Conservation (phyloP, 2,113 vertebrate genomes). For the Oreocharis arfaki region DNA sequence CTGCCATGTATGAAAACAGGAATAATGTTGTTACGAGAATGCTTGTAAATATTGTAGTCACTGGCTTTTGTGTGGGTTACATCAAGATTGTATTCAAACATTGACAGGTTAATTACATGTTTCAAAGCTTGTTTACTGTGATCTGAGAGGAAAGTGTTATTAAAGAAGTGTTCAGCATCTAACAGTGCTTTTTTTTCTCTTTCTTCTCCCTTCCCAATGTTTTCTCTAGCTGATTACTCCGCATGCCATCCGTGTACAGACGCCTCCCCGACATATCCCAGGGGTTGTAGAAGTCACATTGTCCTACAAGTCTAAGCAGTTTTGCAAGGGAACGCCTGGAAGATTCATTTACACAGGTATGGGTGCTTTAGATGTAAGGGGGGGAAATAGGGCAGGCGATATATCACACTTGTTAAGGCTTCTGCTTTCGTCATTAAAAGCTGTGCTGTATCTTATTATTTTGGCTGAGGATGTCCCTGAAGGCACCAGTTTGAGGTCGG, state of each 20-base stretch:
- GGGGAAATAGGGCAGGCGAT: neutral
- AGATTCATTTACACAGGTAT: conserved; percentile 99
- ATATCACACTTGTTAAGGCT: neutral
- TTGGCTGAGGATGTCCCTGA: neutral
- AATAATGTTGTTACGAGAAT: conserved; percentile 49
- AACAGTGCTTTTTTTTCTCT: conserved; percentile 9
- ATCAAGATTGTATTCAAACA: conserved; percentile 62
- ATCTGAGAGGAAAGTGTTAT: conserved; percentile 53
- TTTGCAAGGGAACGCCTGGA: conserved; percentile 99
- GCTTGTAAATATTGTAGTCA: conserved; percentile 68
- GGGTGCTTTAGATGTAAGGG: neutral
- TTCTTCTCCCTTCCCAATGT: conserved; percentile 8
- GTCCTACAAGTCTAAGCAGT: conserved; percentile 99
- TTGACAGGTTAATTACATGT: conserved; percentile 72
- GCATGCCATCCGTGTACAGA: conserved; percentile 97
- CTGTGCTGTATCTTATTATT: neutral
- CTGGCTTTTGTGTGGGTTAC: conserved; percentile 59
- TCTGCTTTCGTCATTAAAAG: neutral
- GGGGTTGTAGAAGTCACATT: conserved; percentile 98
- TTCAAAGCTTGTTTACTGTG: conserved; percentile 74
- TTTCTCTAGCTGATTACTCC: conserved; percentile 92
- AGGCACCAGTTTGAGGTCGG: neutral
- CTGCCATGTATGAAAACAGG: conserved; percentile 55
- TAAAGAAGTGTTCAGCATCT: conserved; percentile 49
- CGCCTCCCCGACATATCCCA: conserved; percentile 96